Base-by-base conservation (phyloP, 2,888 invertebrate species). In the Luperina testacea region DNA sequence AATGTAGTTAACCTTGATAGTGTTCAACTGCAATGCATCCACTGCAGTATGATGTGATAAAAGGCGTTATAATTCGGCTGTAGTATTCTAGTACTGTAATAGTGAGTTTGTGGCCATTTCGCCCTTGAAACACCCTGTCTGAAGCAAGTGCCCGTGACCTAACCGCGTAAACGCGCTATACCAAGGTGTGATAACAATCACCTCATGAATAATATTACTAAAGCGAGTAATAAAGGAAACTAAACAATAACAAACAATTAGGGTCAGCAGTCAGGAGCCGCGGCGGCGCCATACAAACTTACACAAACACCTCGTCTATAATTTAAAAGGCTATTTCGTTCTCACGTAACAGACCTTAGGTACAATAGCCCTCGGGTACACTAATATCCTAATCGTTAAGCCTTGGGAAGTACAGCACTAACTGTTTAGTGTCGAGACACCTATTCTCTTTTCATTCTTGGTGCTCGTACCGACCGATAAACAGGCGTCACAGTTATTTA, bases 141-240 rank as follows among this genome's bases (percentile, higher is more conserved):
- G 57, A 77, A 83, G 24, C 38, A 27, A 45, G n/a, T 59, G 81
- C 13, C 85, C 85, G 59, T 87, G 85, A 78, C 87, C 76, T 79
- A 68, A 38, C 75, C 82, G 78, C 83, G 82, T 74, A 74, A 76
- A 70, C 77, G 76, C 84, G 77, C 53, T 69, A 32, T 68, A 72
- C 61, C 48, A 57, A 64, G 75, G 85, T 74, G 71, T 88, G 89
- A 90, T 90, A 83, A 87, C 82, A 72, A 89, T 90, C 87, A 80
- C 64, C 82, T 72, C 87, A 88, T 89, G 82, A 89, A 84, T 84
- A 75, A n/a, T 57, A 53, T 83, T 61, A 70, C 38, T 42, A 13
- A 77, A 72, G 32, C 24, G 20, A 42, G 57, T 53, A 57, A 32
- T 48, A 48, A 32, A 82, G 38, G n/a, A 74, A 81, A 77, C 73